Conservation (phyloP, 2,797 vertebrate species). For the Arrhamphus sclerolepis region DNA sequence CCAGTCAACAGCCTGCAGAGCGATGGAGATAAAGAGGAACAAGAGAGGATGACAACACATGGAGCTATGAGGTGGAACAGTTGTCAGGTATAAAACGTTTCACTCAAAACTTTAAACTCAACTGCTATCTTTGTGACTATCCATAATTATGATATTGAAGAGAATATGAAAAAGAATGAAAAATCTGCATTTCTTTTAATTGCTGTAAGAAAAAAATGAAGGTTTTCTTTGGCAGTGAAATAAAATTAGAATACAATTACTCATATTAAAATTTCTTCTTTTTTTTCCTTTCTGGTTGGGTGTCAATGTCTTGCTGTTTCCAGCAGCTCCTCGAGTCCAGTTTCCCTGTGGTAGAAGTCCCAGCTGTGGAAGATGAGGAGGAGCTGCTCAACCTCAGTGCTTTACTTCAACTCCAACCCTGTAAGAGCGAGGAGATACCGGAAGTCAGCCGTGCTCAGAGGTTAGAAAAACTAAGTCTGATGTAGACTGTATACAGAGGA, state of each 20-base stretch:
- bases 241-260: too few species aligned
- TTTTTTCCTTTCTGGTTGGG: conserved; percentile 66
- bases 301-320: conserved; percentile 81
- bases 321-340: conserved; percentile 86
- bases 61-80: conserved; percentile 47
- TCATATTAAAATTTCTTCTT: too few species aligned
- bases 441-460: conserved; percentile 26
- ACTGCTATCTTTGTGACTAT: neutral
- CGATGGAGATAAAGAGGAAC: conserved; percentile 76
- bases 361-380: conserved; percentile 46
- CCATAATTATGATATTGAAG: neutral
- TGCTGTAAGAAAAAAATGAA: too few species aligned
- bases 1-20: conserved; percentile 69
- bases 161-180: too few species aligned
- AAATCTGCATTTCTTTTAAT: neutral
- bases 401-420: conserved; percentile 77
- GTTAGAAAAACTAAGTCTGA: conserved; percentile 42
- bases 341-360: conserved; percentile 82
- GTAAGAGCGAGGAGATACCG: conserved; percentile 24
- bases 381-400: conserved; percentile 80
- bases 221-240: too few species aligned
- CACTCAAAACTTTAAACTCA: neutral
- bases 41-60: conserved; percentile 64
- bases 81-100: conserved; percentile 64
- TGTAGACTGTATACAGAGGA: too few species aligned